phyloP scores from a whole-genome alignment of 2,113 vertebrate genomes.

The Crocuta crocuta region DNA sequence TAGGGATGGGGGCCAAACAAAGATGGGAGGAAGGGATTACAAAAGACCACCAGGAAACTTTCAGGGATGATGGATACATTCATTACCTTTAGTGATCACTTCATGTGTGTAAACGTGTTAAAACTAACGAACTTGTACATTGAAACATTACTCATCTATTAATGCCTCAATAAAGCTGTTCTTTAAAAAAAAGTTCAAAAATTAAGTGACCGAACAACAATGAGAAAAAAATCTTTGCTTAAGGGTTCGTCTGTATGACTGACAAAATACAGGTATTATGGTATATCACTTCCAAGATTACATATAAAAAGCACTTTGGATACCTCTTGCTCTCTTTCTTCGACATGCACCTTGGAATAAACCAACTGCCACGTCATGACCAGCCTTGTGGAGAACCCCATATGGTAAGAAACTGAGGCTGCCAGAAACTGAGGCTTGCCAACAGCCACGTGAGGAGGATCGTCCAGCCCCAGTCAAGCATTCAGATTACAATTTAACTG shows the following conservation, averaged over 20 bases:
- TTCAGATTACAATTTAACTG: not conserved
- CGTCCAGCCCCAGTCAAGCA: not conserved
- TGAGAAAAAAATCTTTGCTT: not conserved
- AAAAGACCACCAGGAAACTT: not conserved
- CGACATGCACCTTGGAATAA: not conserved
- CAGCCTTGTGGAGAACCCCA: not conserved
- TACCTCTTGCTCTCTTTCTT: not conserved
- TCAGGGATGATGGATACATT: not conserved
- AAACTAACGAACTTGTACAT: not conserved
- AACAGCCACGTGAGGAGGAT: not conserved
- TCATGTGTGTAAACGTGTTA: not conserved
- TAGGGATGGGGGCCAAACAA: not conserved
- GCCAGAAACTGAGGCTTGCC: not conserved
- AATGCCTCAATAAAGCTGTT: not conserved
- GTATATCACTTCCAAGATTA: not conserved
- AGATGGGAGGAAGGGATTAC: not conserved
- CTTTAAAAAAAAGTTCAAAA: not conserved
- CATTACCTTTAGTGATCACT: not conserved
- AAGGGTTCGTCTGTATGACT: not conserved
- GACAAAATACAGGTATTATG: not conserved
- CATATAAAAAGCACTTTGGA: not conserved
- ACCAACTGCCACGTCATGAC: not conserved
- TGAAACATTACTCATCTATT: constrained; percentile 16
- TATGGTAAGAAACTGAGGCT: not conserved
- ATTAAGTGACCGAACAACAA: not conserved